Evolutionary conservation across 1,140 invertebrate genomes (phyloP), one percentile per base, ranked within the genome.

Genomic region (Bombus vancouverensis): DNA sequence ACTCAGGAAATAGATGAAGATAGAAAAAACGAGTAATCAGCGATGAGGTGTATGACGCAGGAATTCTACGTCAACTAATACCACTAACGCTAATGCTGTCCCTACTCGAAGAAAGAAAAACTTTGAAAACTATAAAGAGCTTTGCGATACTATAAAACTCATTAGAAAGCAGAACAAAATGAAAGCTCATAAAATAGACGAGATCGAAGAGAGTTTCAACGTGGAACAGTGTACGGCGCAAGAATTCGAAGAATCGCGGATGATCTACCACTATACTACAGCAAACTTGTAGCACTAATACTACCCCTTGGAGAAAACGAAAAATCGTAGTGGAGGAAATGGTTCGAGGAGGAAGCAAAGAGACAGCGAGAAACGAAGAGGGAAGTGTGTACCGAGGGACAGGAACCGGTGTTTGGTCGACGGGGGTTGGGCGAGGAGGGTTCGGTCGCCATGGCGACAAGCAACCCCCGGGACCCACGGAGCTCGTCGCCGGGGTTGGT

Each of bases 401-500:
- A 91, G 89, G 76, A 90, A 90, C 87, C 88, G 83, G 90, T 83
- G 87, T 90, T 90, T 90, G 89, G 90, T 68, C 82, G 87, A 88
- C 85, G 89, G 89, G 88, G 89, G 83, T 90, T 90, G 89, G 89
- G 83, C 89, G 89, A 88, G 80, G 83, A 87, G 87, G 90, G 79
- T 91, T 88, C 81, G 90, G 90, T 91, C 89, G 85, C 66, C 90
- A 91, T 91, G 90, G 82, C 84, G 90, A 90, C 90, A 91, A 91
- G 90, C 90, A 91, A 88, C 89, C 90, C 89, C 90, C 89, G 89
- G 90, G 90, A 91, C 87, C 87, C 87, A 89, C 90, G 90, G 85
- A 89, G 90, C 90, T 91, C 89, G 90, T 91, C 90, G 89, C 89
- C 87, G 78, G 89, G 90, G 90, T 91, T 91, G 90, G 90, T 90